phyloP scores from a whole-genome alignment of 2,797 vertebrate species.

The Thunnus albacares region DNA sequence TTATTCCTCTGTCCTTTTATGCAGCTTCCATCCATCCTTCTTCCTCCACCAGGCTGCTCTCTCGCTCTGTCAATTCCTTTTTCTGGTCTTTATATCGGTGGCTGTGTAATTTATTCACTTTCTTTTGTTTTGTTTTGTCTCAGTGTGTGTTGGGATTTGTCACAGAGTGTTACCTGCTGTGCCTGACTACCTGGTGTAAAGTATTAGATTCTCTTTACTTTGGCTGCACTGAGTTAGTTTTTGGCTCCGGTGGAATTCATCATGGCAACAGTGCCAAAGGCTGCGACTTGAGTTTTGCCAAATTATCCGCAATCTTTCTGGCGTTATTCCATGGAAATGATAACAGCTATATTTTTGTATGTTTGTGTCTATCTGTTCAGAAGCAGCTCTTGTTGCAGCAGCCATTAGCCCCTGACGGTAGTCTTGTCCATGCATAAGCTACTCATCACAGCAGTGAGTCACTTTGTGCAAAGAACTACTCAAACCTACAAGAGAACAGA shows the following conservation, averaged over 20 bases:
- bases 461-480: conserved; percentile 72
- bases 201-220: conserved; percentile 69
- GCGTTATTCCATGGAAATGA: conserved; percentile 20
- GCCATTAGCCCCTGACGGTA: conserved; percentile 22
- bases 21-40: conserved; percentile 41
- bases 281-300: conserved; percentile 20
- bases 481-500: conserved; percentile 59
- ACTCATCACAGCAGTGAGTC: conserved; percentile 69
- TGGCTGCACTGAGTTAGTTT: conserved; percentile 50
- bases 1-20: conserved; percentile 65
- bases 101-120: conserved; percentile 54
- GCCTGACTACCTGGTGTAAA: conserved; percentile 62
- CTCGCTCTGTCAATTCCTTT: conserved; percentile 29
- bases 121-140: conserved; percentile 48
- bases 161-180: conserved; percentile 62
- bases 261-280: conserved; percentile 30
- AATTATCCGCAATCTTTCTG: conserved; percentile 27
- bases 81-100: conserved; percentile 35
- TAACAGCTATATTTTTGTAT: conserved; percentile 23
- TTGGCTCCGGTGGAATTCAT: conserved; percentile 48
- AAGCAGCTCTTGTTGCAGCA: conserved; percentile 46
- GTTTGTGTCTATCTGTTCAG: conserved; percentile 1
- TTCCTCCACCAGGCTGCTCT: conserved; percentile 9
- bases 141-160: conserved; percentile 65
- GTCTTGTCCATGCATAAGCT: conserved; percentile 37